Conservation (phyloP, 2,797 vertebrate genomes). For the Oreonectes daqikongensis region DNA sequence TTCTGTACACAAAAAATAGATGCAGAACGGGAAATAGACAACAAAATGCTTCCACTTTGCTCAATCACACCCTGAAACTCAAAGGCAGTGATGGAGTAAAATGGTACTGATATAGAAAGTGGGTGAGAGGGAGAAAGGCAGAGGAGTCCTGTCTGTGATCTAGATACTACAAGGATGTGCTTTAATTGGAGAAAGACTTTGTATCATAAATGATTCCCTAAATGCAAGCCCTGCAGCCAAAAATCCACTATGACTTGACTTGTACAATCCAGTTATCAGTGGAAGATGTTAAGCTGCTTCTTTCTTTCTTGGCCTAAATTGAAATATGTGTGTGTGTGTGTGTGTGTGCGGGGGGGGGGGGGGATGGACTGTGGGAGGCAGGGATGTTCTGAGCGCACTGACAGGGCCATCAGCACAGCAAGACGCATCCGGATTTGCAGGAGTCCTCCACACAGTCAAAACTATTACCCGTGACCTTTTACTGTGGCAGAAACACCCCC, state of each 20-base stretch:
- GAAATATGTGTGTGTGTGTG: slow-evolving; percentile 23
- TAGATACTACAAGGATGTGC: slow-evolving; percentile 23
- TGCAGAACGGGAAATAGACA: slow-evolving; percentile 27
- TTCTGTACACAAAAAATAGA: slow-evolving; percentile 26
- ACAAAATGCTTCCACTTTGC: background rate
- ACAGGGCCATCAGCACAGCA: slow-evolving; percentile 47
- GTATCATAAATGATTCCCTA: slow-evolving; percentile 6
- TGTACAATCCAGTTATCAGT: background rate
- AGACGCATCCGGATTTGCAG: slow-evolving; percentile 42
- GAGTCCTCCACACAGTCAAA: slow-evolving; percentile 45
- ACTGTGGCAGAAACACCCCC: slow-evolving; percentile 39
- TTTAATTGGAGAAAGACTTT: slow-evolving; percentile 45
- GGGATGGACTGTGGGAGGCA: slow-evolving; percentile 44
- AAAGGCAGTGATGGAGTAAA: too few relatives aligned
- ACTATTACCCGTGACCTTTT: slow-evolving; percentile 53
- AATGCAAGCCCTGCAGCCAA: slow-evolving; percentile 11
- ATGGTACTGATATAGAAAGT: slow-evolving; percentile 14
- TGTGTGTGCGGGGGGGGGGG: background rate
- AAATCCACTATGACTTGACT: background rate
- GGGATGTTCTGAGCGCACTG: slow-evolving; percentile 37
- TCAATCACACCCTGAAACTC: slow-evolving; percentile 3
- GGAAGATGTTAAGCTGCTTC: background rate
- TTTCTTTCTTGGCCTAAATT: slow-evolving; percentile 8
- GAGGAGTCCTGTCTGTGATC: slow-evolving; percentile 42
- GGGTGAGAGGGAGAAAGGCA: too few relatives aligned